A percentile compares a stretch with the other conserved stretches of the same genome.
phyloP scores from a whole-genome alignment of 2,888 invertebrate species.

The Euproctis similis region DNA sequence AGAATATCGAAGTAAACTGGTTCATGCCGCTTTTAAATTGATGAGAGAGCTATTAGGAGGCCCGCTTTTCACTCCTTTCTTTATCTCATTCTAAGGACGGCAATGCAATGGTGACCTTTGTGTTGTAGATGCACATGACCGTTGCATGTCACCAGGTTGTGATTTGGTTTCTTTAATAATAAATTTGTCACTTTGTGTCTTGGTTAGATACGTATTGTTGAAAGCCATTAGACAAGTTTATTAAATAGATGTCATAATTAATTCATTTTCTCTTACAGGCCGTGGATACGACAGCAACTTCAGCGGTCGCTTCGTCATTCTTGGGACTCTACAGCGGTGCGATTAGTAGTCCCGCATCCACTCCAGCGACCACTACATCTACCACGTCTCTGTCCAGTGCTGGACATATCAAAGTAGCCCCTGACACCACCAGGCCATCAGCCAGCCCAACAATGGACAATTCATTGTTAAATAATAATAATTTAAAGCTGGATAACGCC shows the following conservation, averaged over 20 bases:
- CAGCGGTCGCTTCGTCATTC: conserved; percentile 70
- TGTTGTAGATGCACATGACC: too few species aligned
- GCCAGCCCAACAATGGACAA: conserved; percentile 57
- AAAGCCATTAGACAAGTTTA: too few species aligned
- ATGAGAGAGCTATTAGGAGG: too few species aligned
- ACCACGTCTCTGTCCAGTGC: conserved; percentile 38
- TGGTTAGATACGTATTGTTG: too few species aligned
- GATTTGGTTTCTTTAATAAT: too few species aligned
- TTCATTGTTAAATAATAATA: conserved; percentile 60
- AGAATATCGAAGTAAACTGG: too few species aligned
- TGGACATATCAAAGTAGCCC: conserved; percentile 52
- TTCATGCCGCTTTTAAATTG: too few species aligned
- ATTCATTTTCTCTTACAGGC: conserved; percentile 43
- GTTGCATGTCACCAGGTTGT: too few species aligned
- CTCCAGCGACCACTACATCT: conserved; percentile 40
- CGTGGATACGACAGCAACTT: conserved; percentile 77
- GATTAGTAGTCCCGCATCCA: conserved; percentile 59
- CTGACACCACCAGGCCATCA: conserved; percentile 53
- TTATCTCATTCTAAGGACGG: too few species aligned
- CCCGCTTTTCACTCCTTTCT: too few species aligned
- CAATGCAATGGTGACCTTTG: too few species aligned
- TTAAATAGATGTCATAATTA: background rate
- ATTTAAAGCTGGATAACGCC: conserved; percentile 63
- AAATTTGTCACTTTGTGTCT: too few species aligned
- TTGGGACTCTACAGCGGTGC: conserved; percentile 69